phyloP scores from a whole-genome alignment of 2,113 vertebrate species.

The human region DNA sequence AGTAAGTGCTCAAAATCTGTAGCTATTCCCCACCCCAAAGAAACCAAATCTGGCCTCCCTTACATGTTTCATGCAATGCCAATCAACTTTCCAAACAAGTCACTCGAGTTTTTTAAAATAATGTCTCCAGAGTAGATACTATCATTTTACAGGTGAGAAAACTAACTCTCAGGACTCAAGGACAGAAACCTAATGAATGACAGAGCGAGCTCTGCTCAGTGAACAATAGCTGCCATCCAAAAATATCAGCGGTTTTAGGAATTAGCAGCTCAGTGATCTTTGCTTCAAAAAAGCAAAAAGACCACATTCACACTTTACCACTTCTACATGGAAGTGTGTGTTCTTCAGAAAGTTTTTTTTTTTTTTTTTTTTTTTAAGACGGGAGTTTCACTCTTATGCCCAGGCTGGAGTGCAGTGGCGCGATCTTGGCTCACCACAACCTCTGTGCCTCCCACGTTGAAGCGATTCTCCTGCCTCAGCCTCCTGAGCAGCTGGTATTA shows the following conservation, averaged over 20 bases:
- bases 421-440: no score
- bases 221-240: neutral
- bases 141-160: neutral
- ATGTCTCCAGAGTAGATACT: accelerated
- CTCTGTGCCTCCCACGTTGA: no score
- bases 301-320: neutral
- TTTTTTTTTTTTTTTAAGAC: no score
- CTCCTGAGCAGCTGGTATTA: no score
- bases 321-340: neutral
- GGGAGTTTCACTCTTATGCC: no score
- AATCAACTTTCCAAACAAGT: neutral
- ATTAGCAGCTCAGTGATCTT: neutral
- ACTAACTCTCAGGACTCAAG: neutral
- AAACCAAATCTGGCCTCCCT: neutral
- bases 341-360: neutral
- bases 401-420: no score
- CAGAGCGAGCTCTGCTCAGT: no score
- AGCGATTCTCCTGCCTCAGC: no score
- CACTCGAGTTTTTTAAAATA: neutral
- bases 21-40: neutral
- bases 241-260: no score
- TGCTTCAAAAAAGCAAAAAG: neutral
- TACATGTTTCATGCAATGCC: accelerated
- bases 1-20: neutral
- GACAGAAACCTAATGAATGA: accelerated